These are phyloP conservation scores for Tricholaema leucomelas DNA, from an alignment of 2,113 vertebrate genomes.

Conservation along the genomic window DNA sequence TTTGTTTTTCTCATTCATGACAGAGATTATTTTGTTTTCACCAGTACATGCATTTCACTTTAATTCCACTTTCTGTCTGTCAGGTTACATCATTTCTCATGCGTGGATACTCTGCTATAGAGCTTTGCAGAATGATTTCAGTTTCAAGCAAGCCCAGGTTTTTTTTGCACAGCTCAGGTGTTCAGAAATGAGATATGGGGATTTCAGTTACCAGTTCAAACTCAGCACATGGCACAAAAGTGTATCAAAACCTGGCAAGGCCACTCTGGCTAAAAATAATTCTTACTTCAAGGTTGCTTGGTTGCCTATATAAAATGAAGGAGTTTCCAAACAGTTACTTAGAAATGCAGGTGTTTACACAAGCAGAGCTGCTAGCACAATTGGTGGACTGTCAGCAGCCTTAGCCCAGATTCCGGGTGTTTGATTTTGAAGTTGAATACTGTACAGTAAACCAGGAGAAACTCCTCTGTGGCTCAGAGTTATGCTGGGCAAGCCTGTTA, in stretches of 20 bases:
- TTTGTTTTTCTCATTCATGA: constrained; percentile 72
- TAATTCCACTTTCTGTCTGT: constrained; percentile 72
- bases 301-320: constrained; percentile 3
- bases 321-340: background rate
- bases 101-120: constrained; percentile 13
- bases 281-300: background rate
- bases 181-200: background rate
- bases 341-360: constrained; percentile 15
- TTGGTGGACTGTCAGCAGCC: background rate
- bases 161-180: constrained; percentile 44
- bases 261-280: background rate
- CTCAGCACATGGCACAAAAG: background rate
- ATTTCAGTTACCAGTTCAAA: background rate
- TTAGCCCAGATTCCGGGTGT: background rate
- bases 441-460: background rate
- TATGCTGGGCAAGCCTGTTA: background rate
- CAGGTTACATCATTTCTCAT: constrained; percentile 71
- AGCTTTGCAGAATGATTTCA: constrained; percentile 13
- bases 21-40: constrained; percentile 73
- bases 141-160: constrained; percentile 70
- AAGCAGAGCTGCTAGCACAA: background rate
- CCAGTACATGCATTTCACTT: constrained; percentile 63
- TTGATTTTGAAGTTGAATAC: background rate
- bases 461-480: background rate
- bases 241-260: constrained; percentile 22